Percentiles rank a stretch among this genome's conserved stretches.
Evolutionary conservation across 2,113 vertebrate genomes (phyloP).

Genomic region (Sceloporus tristichus): DNA sequence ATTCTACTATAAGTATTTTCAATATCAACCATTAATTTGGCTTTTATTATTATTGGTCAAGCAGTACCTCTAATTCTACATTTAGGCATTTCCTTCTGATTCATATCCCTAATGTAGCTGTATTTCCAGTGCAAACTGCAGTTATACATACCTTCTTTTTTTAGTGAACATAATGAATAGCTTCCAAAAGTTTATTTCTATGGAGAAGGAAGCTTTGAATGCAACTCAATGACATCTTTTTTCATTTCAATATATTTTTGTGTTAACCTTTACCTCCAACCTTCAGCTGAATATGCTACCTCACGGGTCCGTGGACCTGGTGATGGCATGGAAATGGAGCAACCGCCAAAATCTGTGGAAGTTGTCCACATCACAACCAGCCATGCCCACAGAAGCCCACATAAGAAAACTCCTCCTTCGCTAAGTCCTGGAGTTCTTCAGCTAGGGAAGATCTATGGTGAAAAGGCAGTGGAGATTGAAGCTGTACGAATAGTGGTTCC

Average conservation of each 20-base stretch:
- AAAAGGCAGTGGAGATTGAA: constrained; percentile 91
- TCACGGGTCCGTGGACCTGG: constrained; percentile 89
- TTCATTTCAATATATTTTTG: constrained; percentile 22
- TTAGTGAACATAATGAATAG: neutral
- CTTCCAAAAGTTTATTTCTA: neutral
- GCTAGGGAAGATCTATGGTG: constrained; percentile 86
- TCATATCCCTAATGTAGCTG: neutral
- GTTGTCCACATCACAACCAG: constrained; percentile 48
- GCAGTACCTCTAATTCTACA: neutral
- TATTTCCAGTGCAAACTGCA: no score
- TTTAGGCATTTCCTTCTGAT: neutral
- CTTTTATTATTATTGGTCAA: neutral
- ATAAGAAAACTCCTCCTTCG: constrained; percentile 67
- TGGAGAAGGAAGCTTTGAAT: neutral
- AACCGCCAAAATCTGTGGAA: constrained; percentile 77
- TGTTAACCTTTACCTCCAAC: constrained; percentile 31
- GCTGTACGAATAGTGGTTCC: constrained; percentile 93
- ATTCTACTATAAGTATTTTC: neutral
- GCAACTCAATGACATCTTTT: neutral
- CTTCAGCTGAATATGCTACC: constrained; percentile 63
- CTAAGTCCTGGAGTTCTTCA: constrained; percentile 89
- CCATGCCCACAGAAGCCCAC: constrained; percentile 74
- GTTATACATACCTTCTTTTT: no score
- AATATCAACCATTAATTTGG: neutral
- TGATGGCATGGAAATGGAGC: constrained; percentile 97